phyloP scores from a whole-genome alignment of 2,888 invertebrate genomes.

The Andrena haemorrhoa region DNA sequence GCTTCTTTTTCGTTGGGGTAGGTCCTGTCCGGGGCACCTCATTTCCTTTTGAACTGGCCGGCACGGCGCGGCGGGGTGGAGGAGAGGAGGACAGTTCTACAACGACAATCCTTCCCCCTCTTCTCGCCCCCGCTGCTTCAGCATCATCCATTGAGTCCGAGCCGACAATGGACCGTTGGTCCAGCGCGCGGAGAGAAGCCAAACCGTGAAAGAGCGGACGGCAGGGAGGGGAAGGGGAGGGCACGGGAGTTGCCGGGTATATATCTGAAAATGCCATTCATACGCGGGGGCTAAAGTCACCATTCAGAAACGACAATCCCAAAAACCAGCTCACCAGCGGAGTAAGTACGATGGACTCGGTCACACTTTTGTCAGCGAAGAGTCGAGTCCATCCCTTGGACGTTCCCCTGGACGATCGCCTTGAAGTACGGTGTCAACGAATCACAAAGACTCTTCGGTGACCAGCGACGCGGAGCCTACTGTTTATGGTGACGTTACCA shows the following conservation, averaged over 20 bases:
- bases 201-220: constrained; percentile 53
- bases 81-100: constrained; percentile 59
- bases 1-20: constrained; percentile 74
- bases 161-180: constrained; percentile 74
- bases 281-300: constrained; percentile 69
- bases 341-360: constrained; percentile 62
- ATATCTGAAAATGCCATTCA: constrained; percentile 73
- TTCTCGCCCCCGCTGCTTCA: constrained; percentile 53
- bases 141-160: constrained; percentile 71
- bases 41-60: constrained; percentile 74
- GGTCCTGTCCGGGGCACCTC: constrained; percentile 74
- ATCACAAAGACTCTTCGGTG: background rate
- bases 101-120: constrained; percentile 62
- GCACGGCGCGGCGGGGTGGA: constrained; percentile 34
- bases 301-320: constrained; percentile 71
- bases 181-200: constrained; percentile 66
- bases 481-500: background rate
- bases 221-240: constrained; percentile 24
- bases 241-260: constrained; percentile 33
- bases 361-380: constrained; percentile 48
- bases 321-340: constrained; percentile 61
- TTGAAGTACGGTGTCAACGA: constrained; percentile 26
- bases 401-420: constrained; percentile 28
- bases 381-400: constrained; percentile 46
- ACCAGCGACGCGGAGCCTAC: background rate